Base-by-base conservation (phyloP, 2,888 invertebrate genomes). In the Artemia sinica region DNA sequence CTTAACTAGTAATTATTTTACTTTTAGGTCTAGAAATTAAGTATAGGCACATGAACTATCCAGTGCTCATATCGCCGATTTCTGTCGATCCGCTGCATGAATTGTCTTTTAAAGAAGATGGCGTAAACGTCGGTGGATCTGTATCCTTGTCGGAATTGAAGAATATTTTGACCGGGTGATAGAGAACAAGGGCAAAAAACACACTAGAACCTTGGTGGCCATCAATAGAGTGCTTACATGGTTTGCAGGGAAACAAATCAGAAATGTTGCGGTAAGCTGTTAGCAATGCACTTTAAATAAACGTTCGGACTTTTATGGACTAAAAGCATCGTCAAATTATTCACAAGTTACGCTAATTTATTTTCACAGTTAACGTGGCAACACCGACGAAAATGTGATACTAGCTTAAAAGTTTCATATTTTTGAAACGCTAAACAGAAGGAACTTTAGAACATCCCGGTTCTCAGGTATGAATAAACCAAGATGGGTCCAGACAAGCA, bases 161-260 rank as follows among this genome's bases (percentile, higher is more conserved):
- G 75, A 80, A 86, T 58, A 8, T 58, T 58, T 58, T 8, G 8
- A 14, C 14, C n/a, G 58, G 8, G 8, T 58, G n/a, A 58, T 58
- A 58, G 58, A 58, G 8, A 9, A 58, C n/a, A 58, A 58, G 58
- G n/a, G n/a, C n/a, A 71, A 87, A 85, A 14, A n/a, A 14, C 69
- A 50, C 14, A 48, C 10, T 13, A 51, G 68, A 48, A 58, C 63
- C 12, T 65, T 48, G 52, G 74, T 73, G 11, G 84, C 87, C 50
- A 83, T 91, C 48, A 81, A 85, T 9, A 85, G 88, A 69, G 95
- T 95, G 88, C 80, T 96, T 49, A 85, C 91, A 76, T 92, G 89
- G 86, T 96, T 96, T 81, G 96, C 93, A 67, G 94, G 95, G 8
- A 89, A 86, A 75, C 96, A 96, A 81, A 90, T 96, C 67, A 82